These are phyloP conservation scores for Sclerurus mexicanus DNA, from an alignment of 2,113 vertebrate species.

Conservation along the genomic window DNA sequence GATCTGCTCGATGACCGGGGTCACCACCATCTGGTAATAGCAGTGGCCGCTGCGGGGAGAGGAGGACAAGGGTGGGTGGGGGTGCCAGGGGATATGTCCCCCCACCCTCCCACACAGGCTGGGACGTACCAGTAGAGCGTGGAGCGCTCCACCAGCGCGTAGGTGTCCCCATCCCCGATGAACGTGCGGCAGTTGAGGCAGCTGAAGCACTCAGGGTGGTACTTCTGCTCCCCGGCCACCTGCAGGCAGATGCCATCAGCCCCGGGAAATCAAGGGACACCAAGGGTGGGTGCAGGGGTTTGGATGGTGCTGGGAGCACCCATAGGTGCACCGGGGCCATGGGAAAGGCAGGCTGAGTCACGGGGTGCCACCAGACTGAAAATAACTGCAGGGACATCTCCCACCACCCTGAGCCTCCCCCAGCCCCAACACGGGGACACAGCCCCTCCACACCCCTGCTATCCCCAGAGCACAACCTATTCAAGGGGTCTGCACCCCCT, in stretches of 20 bases:
- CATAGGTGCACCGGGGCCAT: background rate
- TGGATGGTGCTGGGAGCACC: background rate
- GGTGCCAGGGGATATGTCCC: accelerated
- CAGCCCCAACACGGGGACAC: accelerated
- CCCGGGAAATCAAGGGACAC: accelerated
- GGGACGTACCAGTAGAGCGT: constrained; percentile 93
- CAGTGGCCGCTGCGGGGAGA: constrained; percentile 83
- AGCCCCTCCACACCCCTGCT: no score
- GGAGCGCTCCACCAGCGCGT: constrained; percentile 94
- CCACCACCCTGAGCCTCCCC: background rate
- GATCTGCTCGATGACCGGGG: constrained; percentile 84
- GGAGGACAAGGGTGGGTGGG: background rate
- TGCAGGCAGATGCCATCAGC: constrained; percentile 25
- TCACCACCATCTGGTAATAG: constrained; percentile 94
- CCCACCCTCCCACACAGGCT: background rate
- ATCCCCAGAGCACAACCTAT: background rate
- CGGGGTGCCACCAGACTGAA: background rate
- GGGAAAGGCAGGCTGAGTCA: background rate
- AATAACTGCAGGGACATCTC: background rate
- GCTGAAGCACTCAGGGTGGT: constrained; percentile 97
- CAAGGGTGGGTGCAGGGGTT: accelerated
- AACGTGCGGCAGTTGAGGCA: constrained; percentile 89
- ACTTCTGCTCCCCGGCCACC: constrained; percentile 98
- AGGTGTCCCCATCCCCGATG: constrained; percentile 97
- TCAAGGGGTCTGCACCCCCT: background rate